These are phyloP conservation scores for Macquaria australasica DNA, from an alignment of 2,113 vertebrate genomes.

Conservation along the genomic window DNA sequence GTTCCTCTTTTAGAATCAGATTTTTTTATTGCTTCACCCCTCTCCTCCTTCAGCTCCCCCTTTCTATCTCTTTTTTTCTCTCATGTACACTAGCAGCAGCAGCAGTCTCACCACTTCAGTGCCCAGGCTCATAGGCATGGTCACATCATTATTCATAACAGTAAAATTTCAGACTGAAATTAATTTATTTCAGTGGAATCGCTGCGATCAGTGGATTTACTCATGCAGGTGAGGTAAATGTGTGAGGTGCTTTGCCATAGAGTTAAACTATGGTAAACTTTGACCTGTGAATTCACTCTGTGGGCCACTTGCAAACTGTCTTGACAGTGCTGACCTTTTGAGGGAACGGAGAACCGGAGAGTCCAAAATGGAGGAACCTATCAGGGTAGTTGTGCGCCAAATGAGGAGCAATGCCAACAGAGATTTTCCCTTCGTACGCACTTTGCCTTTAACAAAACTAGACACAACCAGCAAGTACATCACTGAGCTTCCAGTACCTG, in stretches of 20 bases:
- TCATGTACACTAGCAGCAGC: conserved; percentile 5
- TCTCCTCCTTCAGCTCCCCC: conserved; percentile 11
- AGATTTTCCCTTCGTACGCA: neutral
- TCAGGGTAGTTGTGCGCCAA: neutral
- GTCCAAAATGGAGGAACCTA: neutral
- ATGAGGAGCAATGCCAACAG: neutral
- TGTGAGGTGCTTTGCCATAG: neutral
- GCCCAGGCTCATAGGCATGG: neutral
- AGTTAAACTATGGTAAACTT: conserved; percentile 3
- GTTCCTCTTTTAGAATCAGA: conserved; percentile 12
- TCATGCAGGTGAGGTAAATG: neutral
- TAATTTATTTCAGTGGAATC: neutral
- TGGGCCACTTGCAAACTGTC: neutral
- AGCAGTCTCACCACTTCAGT: neutral
- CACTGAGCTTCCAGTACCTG: neutral
- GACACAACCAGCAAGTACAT: neutral
- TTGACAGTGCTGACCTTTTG: conserved; percentile 44
- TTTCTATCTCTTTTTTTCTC: conserved; percentile 10
- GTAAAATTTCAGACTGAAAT: neutral
- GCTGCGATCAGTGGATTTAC: neutral
- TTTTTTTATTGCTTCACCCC: conserved; percentile 28
- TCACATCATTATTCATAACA: neutral
- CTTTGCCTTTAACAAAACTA: neutral
- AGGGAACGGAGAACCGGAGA: neutral
- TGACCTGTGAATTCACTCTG: conserved; percentile 20